phyloP scores from a whole-genome alignment of 2,797 vertebrate genomes.

The Diplodus puntazzo region DNA sequence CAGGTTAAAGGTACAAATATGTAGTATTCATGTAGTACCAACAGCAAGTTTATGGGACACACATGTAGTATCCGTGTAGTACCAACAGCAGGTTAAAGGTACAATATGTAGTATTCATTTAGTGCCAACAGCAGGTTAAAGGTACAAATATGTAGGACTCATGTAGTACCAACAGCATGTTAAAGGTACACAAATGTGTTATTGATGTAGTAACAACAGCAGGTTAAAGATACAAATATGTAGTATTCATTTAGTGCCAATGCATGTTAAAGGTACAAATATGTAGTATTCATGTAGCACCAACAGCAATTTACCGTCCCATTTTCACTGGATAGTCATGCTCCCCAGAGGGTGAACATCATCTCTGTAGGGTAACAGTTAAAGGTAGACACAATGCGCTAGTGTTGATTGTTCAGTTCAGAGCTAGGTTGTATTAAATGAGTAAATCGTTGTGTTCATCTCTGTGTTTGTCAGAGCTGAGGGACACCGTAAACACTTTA shows the following conservation, averaged over 20 bases:
- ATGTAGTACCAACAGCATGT: no score
- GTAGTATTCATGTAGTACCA: constrained; percentile 18
- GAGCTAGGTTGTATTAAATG: neutral
- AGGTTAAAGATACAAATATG: neutral
- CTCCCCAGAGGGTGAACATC: neutral
- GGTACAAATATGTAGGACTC: no score
- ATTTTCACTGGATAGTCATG: neutral
- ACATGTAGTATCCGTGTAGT: no score
- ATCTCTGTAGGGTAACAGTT: neutral
- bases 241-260: constrained; percentile 5
- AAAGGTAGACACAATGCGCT: neutral
- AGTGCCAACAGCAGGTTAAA: no score
- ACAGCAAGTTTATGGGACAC: no score
- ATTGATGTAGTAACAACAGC: constrained; percentile 16
- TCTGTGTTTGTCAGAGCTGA: constrained; percentile 76
- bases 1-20: neutral
- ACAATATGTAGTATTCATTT: no score
- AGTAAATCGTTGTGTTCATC: neutral
- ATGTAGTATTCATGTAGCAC: constrained; percentile 14
- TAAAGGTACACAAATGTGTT: no score
- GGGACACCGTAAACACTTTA: constrained; percentile 81
- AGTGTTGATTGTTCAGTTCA: no score
- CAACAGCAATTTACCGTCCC: neutral
- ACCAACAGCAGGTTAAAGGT: no score
- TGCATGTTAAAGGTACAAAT: constrained; percentile 80